phyloP scores from a whole-genome alignment of 1,140 invertebrate species.

The Aphaenogaster rudis region DNA sequence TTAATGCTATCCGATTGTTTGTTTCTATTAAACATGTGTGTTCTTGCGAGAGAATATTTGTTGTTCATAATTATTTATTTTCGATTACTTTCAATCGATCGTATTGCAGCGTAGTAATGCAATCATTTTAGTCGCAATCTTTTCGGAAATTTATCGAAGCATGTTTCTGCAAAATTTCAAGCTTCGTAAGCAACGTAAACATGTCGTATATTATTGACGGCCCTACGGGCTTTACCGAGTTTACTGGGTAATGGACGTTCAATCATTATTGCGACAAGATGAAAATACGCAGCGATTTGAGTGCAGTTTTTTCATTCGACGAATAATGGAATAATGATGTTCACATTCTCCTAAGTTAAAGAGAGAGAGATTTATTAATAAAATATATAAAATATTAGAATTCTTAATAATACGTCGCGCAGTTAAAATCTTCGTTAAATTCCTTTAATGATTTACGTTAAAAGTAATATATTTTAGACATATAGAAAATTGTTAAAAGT shows the following conservation, averaged over 20 bases:
- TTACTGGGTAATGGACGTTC: neutral
- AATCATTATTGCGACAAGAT: conserved; percentile 8
- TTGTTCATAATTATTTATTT: conserved; percentile 38
- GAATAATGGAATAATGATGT: neutral
- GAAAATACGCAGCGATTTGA: neutral
- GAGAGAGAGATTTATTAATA: neutral
- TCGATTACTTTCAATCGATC: neutral
- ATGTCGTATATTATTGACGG: conserved; percentile 25
- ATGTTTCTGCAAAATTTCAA: conserved; percentile 18
- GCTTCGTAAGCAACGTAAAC: neutral
- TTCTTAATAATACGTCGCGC: neutral
- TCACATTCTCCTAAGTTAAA: neutral
- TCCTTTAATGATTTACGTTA: neutral
- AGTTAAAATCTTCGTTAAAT: neutral
- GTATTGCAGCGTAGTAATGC: neutral
- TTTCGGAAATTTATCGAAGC: neutral
- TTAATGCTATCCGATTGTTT: neutral
- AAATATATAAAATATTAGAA: conserved; percentile 11
- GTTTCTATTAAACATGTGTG: neutral
- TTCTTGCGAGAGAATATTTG: neutral
- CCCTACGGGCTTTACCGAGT: neutral
- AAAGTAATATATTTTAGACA: conserved; percentile 14
- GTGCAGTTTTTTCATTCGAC: neutral
- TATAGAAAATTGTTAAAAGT: neutral
- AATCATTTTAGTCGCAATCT: neutral